Base-by-base conservation (phyloP, 2,797 vertebrate genomes). In the Ctenopoma multispine region DNA sequence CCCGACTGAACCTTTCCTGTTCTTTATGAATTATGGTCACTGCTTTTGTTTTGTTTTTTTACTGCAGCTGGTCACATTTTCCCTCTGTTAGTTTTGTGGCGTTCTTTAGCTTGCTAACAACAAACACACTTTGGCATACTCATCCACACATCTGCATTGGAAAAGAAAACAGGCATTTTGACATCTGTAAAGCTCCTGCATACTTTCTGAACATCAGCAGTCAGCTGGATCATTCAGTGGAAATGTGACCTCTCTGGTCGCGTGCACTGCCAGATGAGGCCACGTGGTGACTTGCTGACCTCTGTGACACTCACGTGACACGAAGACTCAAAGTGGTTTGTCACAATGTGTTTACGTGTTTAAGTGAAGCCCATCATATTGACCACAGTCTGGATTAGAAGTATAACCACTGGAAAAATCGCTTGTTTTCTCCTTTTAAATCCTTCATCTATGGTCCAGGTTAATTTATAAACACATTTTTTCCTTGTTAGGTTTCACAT, bases 291-390 rank as follows among this genome's bases (percentile, higher is more conserved):
- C 74, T 57, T 64, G 29, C 46, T 62, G 68, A 73, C 74, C 60
- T 64, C 49, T 65, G 61, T 36, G 66, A 67, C n/a, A 4, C 51
- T 69, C 81, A 62, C 62, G 77, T 80, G 80, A 80, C 73, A 12
- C 8, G 55, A 40, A 20, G 29, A 46, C 58, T 60, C 34, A 50
- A 27, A 60, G 61, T 58, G 57, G 60, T 79, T 70, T 38, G 61
- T 65, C 50, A 48, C 27, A 23, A 49, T 9, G 72, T 64, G 55
- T 69, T 56, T 43, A 47, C 51, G 20, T 15, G 54, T 68, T 77
- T 17, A 50, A 58, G 63, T 57, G 46, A 54, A 10, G 48, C 46
- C 38, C 11, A 1, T 29, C 31, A 7, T 24, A 63, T 36, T 29
- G 40, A 69, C 46, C 51, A 1, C 65, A 5, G 48, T 59, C 15